These are phyloP conservation scores for Bos javanicus DNA, from an alignment of 2,113 vertebrate genomes.

Conservation along the genomic window DNA sequence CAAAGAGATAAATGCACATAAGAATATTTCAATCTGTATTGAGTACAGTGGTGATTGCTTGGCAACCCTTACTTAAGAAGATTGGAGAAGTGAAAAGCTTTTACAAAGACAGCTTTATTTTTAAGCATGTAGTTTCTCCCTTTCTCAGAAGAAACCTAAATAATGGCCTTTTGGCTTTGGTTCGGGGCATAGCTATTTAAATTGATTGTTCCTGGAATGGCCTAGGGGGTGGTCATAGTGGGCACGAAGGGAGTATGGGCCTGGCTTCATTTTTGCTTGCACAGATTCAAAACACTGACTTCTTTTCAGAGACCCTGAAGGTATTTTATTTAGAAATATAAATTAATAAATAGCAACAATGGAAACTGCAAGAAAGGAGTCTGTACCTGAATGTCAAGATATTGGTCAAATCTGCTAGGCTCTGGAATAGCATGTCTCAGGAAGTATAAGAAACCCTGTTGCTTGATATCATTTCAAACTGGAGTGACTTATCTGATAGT, in stretches of 20 bases:
- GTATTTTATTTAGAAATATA: conserved; percentile 28
- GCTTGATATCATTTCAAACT: conserved; percentile 61
- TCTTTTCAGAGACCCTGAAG: not conserved
- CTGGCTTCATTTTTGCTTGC: not conserved
- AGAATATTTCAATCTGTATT: not conserved
- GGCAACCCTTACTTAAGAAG: not conserved
- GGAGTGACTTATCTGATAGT: conserved; percentile 43
- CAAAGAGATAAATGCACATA: not conserved
- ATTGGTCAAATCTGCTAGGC: conserved; percentile 51
- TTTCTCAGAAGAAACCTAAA: conserved; percentile 20
- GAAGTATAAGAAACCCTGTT: conserved; percentile 60
- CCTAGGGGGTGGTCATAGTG: not conserved
- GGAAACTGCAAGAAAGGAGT: not conserved
- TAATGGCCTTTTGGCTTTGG: not conserved
- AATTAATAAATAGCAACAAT: conserved; percentile 21
- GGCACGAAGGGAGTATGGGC: not conserved
- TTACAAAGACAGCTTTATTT: not conserved
- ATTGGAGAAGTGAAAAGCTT: not conserved
- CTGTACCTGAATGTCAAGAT: conserved; percentile 55
- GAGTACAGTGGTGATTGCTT: not conserved
- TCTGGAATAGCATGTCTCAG: conserved; percentile 59
- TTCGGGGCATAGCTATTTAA: not conserved
- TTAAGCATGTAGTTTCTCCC: not conserved
- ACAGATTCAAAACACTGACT: not conserved
- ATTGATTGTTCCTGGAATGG: not conserved